Conservation (phyloP, 2,113 vertebrate genomes). For the Ranitomeya imitator region DNA sequence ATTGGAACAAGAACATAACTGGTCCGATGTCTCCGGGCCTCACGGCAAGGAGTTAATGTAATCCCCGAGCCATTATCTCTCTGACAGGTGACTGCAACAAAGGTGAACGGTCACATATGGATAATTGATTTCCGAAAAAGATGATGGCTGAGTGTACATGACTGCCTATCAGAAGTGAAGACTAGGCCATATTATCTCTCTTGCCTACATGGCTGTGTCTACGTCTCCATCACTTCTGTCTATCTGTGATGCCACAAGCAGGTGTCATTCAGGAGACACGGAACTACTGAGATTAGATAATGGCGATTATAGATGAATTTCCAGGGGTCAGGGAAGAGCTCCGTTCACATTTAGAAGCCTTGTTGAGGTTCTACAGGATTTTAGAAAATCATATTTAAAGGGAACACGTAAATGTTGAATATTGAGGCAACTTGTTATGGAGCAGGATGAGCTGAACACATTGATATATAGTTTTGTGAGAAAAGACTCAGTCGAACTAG, state of each 20-base stretch:
- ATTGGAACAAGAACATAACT: not conserved
- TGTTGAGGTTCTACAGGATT: too few species aligned
- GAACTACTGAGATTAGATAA: not conserved
- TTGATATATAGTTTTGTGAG: too few species aligned
- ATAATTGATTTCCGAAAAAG: not conserved
- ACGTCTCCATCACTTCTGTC: not conserved
- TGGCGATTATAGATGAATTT: not conserved
- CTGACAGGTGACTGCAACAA: not conserved
- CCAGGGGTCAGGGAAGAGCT: not conserved
- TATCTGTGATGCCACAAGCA: not conserved
- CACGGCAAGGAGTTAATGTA: not conserved
- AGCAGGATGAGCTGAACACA: too few species aligned
- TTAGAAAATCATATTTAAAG: too few species aligned
- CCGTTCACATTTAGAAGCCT: too few species aligned
- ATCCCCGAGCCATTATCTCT: not conserved
- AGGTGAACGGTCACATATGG: not conserved
- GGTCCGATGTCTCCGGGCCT: not conserved
- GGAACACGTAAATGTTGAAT: too few species aligned
- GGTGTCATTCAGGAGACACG: not conserved
- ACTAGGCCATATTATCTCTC: not conserved
- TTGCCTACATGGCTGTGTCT: not conserved
- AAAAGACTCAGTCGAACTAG: too few species aligned
- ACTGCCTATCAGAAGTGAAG: not conserved
- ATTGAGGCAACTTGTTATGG: too few species aligned
- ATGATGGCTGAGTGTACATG: not conserved